Conservation (phyloP, 2,888 invertebrate species). For the Philhelius pedissequus region DNA sequence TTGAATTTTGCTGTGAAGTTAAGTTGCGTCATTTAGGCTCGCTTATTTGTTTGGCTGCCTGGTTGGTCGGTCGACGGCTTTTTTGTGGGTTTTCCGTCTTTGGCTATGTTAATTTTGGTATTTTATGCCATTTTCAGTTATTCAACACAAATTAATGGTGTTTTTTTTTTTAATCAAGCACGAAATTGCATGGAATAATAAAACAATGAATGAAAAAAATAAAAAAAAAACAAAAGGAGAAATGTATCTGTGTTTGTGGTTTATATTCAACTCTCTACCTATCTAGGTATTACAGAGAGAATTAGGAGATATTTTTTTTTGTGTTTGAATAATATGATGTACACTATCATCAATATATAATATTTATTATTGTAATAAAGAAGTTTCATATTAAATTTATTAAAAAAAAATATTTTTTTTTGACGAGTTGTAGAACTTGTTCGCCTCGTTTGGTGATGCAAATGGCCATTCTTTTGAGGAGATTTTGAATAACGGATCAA, state of each 20-base stretch:
- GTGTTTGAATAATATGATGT: no score
- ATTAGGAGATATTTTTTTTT: neutral
- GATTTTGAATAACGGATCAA: no score
- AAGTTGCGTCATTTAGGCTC: constrained; percentile 49
- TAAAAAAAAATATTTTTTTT: no score
- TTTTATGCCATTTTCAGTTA: constrained; percentile 40
- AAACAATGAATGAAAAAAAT: neutral
- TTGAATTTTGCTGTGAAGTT: constrained; percentile 31
- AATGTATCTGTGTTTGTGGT: neutral
- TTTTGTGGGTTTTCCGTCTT: constrained; percentile 8
- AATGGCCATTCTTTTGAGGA: no score
- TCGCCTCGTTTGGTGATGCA: no score
- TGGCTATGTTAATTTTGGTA: constrained; percentile 16
- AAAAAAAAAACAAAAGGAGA: neutral
- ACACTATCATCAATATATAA: no score
- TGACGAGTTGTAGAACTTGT: no score
- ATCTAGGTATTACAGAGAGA: neutral
- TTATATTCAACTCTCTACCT: neutral
- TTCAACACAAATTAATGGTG: constrained; percentile 35
- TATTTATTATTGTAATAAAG: no score
- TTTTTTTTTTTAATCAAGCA: constrained; percentile 45
- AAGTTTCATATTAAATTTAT: no score
- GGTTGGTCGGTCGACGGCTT: constrained; percentile 7
- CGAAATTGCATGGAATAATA: constrained; percentile 29
- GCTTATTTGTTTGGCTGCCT: neutral